phyloP scores from a whole-genome alignment of 2,113 vertebrate genomes.

The Corythoichthys intestinalis region DNA sequence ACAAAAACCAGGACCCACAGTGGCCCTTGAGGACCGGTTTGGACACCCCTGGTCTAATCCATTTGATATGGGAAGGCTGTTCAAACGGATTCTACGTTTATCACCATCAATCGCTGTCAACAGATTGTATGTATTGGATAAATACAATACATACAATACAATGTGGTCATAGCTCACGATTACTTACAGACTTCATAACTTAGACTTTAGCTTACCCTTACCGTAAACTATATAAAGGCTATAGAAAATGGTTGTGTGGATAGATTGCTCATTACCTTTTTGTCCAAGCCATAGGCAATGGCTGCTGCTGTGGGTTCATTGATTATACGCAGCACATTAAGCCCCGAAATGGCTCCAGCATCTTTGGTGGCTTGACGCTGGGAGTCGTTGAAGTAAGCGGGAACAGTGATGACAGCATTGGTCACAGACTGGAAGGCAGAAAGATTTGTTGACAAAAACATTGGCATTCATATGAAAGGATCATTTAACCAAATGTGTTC shows the following conservation, averaged over 20 bases:
- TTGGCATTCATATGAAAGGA: not conserved
- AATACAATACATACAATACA: too few relatives aligned
- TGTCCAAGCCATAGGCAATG: slow-evolving; percentile 88
- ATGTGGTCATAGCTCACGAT: too few relatives aligned
- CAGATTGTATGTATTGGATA: too few relatives aligned
- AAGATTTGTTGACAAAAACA: not conserved
- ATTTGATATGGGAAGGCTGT: too few relatives aligned
- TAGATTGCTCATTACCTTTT: slow-evolving; percentile 65
- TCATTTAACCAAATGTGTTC: not conserved
- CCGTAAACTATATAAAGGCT: not conserved
- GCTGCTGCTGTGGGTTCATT: slow-evolving; percentile 92
- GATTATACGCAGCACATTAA: slow-evolving; percentile 87
- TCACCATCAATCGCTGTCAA: too few relatives aligned
- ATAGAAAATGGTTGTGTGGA: not conserved
- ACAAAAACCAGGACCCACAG: too few relatives aligned
- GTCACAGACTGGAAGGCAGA: slow-evolving; percentile 63
- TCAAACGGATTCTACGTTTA: too few relatives aligned
- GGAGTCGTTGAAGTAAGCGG: slow-evolving; percentile 90
- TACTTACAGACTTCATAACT: too few relatives aligned
- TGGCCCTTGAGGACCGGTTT: too few relatives aligned
- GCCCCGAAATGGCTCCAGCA: slow-evolving; percentile 82
- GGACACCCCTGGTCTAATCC: too few relatives aligned
- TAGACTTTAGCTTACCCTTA: not conserved
- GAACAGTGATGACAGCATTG: slow-evolving; percentile 87
- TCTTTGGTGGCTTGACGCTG: slow-evolving; percentile 90